Percentiles rank a stretch among this genome's conserved stretches.
phyloP scores from a whole-genome alignment of 2,797 vertebrate species.

The Rhynchonycteris naso region DNA sequence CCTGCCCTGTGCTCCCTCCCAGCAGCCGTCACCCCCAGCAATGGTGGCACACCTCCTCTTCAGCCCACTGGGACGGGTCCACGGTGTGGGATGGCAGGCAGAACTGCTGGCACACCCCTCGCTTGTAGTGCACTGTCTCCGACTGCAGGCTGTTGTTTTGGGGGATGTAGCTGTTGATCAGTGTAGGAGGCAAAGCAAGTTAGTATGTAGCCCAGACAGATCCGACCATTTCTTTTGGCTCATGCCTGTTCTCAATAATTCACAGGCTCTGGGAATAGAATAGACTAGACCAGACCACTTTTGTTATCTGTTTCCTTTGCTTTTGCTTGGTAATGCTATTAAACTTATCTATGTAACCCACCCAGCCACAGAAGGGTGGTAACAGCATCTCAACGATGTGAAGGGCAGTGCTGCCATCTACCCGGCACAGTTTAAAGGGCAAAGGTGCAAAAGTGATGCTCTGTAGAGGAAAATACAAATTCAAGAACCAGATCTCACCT shows the following conservation, averaged over 20 bases:
- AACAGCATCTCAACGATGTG: neutral
- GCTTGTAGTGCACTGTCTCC: constrained; percentile 96
- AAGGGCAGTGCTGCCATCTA: neutral
- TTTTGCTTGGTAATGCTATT: neutral
- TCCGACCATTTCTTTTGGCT: neutral
- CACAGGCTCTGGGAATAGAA: neutral
- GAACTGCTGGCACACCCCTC: constrained; percentile 98
- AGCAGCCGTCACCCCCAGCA: fast-evolving
- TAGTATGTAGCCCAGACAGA: neutral
- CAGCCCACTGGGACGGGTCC: constrained; percentile 96
- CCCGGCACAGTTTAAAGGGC: neutral
- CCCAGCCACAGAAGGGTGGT: neutral
- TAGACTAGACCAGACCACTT: neutral
- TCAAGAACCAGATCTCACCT: neutral
- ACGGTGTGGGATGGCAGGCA: constrained; percentile 96
- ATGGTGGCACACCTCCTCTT: constrained; percentile 92
- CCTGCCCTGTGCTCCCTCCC: fast-evolving
- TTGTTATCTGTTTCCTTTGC: neutral
- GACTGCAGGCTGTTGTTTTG: constrained; percentile 96
- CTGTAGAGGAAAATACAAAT: neutral
- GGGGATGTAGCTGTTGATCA: constrained; percentile 91
- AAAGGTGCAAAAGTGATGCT: neutral
- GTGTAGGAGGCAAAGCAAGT: constrained; percentile 39
- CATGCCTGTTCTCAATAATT: neutral
- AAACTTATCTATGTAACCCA: neutral